These are phyloP conservation scores for Podargus strigoides DNA, from an alignment of 2,797 vertebrate genomes.

Conservation along the genomic window DNA sequence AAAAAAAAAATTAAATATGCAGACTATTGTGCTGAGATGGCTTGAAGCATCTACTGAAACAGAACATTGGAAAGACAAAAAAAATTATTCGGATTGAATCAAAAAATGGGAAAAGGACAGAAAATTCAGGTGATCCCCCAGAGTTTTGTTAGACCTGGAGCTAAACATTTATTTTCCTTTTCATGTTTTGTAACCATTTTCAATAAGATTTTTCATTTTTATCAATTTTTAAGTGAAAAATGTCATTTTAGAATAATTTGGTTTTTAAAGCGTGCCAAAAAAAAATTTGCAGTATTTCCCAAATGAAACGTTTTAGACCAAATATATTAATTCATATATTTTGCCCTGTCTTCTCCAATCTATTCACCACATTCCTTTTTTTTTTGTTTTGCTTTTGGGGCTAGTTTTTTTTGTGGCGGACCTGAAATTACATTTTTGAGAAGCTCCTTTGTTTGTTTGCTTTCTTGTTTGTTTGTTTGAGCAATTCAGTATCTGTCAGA, in stretches of 20 bases:
- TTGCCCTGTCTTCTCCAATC: not conserved
- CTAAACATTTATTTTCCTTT: not conserved
- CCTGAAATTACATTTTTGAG: not conserved
- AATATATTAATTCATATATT: not conserved
- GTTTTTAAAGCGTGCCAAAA: not conserved
- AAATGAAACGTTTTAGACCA: not conserved
- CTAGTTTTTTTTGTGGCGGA: rapidly evolving
- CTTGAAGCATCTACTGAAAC: not conserved
- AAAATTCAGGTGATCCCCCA: not conserved
- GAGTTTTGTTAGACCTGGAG: not conserved
- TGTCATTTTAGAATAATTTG: not conserved
- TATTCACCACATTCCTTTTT: not conserved
- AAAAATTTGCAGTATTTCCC: not conserved
- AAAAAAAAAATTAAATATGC: not conserved
- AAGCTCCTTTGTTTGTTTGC: not conserved
- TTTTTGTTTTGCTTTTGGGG: not conserved
- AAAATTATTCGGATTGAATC: not conserved
- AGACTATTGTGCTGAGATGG: not conserved
- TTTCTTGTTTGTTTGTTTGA: not conserved
- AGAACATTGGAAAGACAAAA: not conserved
- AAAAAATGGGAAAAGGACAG: not conserved
- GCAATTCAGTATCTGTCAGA: not conserved
- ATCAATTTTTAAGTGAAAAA: not conserved
- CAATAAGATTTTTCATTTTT: not conserved
- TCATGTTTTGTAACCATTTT: not conserved